Evolutionary conservation across 2,888 invertebrate genomes (phyloP), one percentile per base, ranked within the genome.

Genomic region (Lymantria dispar): DNA sequence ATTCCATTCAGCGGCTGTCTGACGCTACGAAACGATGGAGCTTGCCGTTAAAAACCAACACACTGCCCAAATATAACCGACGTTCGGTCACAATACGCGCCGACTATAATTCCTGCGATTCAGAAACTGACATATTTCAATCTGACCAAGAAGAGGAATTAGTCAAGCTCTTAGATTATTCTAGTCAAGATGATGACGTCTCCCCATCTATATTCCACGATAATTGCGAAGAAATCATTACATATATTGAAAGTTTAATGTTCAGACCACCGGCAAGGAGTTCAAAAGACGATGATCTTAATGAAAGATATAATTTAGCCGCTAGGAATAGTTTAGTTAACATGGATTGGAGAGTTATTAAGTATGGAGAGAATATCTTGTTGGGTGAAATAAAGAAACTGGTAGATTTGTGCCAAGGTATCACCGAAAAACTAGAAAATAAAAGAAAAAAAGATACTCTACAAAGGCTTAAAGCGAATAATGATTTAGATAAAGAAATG

Each of bases 101-200:
- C 44, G 87, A 85, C 30, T 85, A 86, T 64, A 85, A 85, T 61
- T 86, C 87, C 0, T 87, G 88, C 60, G 95, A 94, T 80, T 95
- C 95, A 31, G 95, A 95, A 80, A 94, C 94, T 43, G 95, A 95
- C 78, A 93, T 95, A 91, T 94, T 95, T 91, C 94, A 94, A 78
- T 95, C 95, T 14, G 95, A 95, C 78, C 95, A 95, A 84, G 95
- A 96, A 76, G 95, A 96, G 64, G 95, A 96, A 84, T 91, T 96
- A 45, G 89, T 95, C 70, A 94, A 94, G 69, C 94, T 95, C 70
- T 90, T 95, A 67, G 95, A 95, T 85, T 94, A 93, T 79, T 94
- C 94, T 66, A 93, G 93, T 63, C 94, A 94, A 73, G 93, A 93
- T 60, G 92, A 94, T 61, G 93, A 93, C 60, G 80, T 91, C 12